Evolutionary conservation across 2,888 invertebrate species (phyloP), one percentile per base, ranked within the genome.

Genomic region (Apeira syringaria): DNA sequence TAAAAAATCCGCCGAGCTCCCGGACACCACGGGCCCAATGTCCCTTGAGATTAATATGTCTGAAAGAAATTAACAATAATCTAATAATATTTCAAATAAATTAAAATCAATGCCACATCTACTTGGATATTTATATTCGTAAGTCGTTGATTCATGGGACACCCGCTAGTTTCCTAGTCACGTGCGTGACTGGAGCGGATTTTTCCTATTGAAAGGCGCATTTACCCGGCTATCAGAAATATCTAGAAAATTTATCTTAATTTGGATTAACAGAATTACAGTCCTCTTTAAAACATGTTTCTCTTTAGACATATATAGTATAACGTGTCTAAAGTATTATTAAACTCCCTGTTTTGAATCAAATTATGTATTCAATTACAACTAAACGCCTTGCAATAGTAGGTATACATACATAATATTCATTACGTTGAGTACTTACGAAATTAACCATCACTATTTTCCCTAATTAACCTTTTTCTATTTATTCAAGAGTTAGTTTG

Each of bases 91-190:
- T 18, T 18, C 5, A 20, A 20, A 20, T 20, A 20, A 7, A 20
- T 5, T 20, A 20, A 7, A 22, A 22, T 1, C 9, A 3, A 24
- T 4, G 9, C 4, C 8, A 24, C 9, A 39, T 45, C 38, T 27
- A 35, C 12, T 30, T 15, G 9, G 29, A 26, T 11, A 20, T 35
- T 39, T 20, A 13, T 31, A 22, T 32, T 40, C 35, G 11, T 15
- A 5, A 15, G 10, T 46, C 39, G 22, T 22, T 11, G 35, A 15
- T 6, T 7, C 24, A 22, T 9, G 39, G 45, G 45, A 35, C 27
- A 35, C 39, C 34, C 45, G 39, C 33, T 12, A 10, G 25, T 20
- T 11, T 27, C 30, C 25, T 17, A 26, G 39, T 46, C 45, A 46
- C 45, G 39, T 46, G 39, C 11, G 17, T 4, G 18, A 15, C 1